Conservation (phyloP, 2,113 vertebrate genomes). For the Balaeniceps rex region DNA sequence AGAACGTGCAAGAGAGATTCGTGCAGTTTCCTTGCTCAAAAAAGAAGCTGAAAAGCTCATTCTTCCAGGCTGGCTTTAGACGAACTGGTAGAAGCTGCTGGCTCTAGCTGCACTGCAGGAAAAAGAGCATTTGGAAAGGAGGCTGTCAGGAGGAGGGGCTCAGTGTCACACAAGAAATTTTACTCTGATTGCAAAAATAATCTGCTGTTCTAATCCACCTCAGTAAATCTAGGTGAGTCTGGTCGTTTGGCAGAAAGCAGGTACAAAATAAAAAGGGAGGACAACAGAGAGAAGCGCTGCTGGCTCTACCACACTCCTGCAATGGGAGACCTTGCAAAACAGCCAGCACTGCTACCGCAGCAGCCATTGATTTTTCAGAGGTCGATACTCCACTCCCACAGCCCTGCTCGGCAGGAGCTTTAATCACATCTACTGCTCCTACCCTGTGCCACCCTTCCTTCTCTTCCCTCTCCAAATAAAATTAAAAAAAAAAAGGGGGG, state of each 20-base stretch:
- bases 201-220: constrained; percentile 43
- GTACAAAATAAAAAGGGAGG: background rate
- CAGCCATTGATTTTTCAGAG: constrained; percentile 76
- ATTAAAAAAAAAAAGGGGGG: background rate
- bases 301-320: constrained; percentile 53
- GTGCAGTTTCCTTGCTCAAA: background rate
- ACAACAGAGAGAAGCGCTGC: background rate
- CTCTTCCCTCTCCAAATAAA: constrained; percentile 53
- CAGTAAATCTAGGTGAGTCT: background rate
- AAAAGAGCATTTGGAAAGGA: constrained; percentile 52
- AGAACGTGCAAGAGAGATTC: background rate
- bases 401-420: constrained; percentile 69
- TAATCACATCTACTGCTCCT: constrained; percentile 74
- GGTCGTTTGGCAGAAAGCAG: background rate
- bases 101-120: constrained; percentile 65
- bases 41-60: constrained; percentile 11
- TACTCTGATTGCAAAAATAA: constrained; percentile 57
- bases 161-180: constrained; percentile 41
- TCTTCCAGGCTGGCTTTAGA: constrained; percentile 10
- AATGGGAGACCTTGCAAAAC: constrained; percentile 31
- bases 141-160: constrained; percentile 58
- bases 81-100: constrained; percentile 49
- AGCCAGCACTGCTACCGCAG: constrained; percentile 57
- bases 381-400: constrained; percentile 77
- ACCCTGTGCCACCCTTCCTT: constrained; percentile 35